Conservation (phyloP, 2,113 vertebrate genomes). For the Stegastes partitus region DNA sequence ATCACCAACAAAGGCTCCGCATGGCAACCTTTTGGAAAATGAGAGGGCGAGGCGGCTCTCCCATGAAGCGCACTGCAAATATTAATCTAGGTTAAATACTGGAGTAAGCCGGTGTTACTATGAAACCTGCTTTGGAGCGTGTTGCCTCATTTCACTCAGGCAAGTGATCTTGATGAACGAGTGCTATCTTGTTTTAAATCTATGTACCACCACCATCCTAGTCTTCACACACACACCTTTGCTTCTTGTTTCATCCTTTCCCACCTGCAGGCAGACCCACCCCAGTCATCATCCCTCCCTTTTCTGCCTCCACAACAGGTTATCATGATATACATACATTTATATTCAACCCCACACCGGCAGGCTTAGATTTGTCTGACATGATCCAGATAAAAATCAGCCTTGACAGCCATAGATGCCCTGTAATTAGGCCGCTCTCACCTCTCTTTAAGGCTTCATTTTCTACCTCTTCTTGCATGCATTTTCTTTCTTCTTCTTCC, state of each 20-base stretch:
- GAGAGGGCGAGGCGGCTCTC: constrained; percentile 48
- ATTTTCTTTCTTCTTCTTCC: constrained; percentile 13
- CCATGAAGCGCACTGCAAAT: constrained; percentile 53
- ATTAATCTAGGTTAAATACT: constrained; percentile 67
- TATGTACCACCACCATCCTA: constrained; percentile 3
- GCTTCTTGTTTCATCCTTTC: constrained; percentile 51
- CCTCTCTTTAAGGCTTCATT: constrained; percentile 37
- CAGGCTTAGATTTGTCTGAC: constrained; percentile 39
- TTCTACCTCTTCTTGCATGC: background rate
- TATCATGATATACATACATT: constrained; percentile 40
- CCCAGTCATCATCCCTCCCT: constrained; percentile 26
- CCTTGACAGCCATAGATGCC: constrained; percentile 36
- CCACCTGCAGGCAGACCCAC: constrained; percentile 66
- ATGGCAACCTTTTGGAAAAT: constrained; percentile 70
- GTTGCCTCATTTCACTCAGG: constrained; percentile 36
- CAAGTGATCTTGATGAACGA: constrained; percentile 49
- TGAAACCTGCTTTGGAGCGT: constrained; percentile 34
- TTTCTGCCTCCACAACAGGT: constrained; percentile 34
- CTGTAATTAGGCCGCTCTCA: constrained; percentile 56
- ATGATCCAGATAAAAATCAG: constrained; percentile 53
- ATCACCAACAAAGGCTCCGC: constrained; percentile 59
- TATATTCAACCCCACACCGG: constrained; percentile 20
- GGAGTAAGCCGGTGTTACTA: constrained; percentile 49
- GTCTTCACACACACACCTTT: constrained; percentile 22
- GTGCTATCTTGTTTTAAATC: constrained; percentile 78